Evolutionary conservation across 2,888 invertebrate species (phyloP), one percentile per base, ranked within the genome.

Genomic region (Lampropteryx suffumata): DNA sequence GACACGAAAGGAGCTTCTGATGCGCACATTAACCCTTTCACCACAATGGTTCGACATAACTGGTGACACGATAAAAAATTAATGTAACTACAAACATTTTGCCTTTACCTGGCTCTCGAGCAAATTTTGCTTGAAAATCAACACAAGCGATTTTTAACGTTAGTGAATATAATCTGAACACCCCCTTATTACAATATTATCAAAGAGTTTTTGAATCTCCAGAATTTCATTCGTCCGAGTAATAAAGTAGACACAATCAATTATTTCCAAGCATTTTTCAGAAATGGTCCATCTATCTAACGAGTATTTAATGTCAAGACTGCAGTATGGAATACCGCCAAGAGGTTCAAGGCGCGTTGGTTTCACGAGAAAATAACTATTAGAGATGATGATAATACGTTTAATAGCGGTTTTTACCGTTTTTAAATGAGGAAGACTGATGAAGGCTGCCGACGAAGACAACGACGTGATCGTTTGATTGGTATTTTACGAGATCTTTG

Each of bases 301-400:
- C 39, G 40, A 36, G 43, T 52, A 13, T 61, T 58, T 59, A 56
- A 57, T 45, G 57, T 55, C 59, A 40, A 46, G 36, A 42, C 48
- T 59, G 43, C 42, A 42, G 41, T 13, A 47, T 64, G 72, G 70
- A 69, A 45, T 27, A 35, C 13, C 43, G 72, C 72, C 72, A 72
- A 24, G 28, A 40, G 47, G 6, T 27, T 0, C 28, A 12, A 17
- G n/a, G 33, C 12, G 29, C 53, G 44, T 40, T 43, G 35, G 28
- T 44, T 52, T 48, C 35, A 34, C n/a, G 12, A 29, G 28, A 26
- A 21, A 12, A 34, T 11, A 33, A 52, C 37, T 43, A 44, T 39
- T 52, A 52, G 28, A 30, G 28, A 24, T 28, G 30, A 33, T 27
- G 44, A 40, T 53, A 30, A 35, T 40, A 9, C 35, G 17, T 43